Evolutionary conservation across 2,113 vertebrate species (phyloP), one percentile per base, ranked within the genome.

Genomic region (Erythrocercus mccallii): DNA sequence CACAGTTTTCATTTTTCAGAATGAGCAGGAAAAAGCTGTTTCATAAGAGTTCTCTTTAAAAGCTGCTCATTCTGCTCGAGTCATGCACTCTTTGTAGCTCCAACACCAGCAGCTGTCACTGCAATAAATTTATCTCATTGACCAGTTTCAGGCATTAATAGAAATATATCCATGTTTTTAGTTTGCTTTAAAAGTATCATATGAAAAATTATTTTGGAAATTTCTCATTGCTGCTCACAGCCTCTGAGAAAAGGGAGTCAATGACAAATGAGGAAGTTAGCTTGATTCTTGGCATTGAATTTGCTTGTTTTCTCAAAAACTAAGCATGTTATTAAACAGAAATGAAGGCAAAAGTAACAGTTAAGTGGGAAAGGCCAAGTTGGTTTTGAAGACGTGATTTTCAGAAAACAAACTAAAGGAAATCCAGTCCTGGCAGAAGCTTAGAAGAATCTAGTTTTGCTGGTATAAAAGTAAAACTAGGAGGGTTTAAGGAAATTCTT

Each of bases 351-450:
- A 79, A 44, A 76, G 48, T 79, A 93, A 79, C 44, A 31, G 94
- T 82, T 92, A 88, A 94, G 30, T 70, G 42, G 66, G 33, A 86
- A 90, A 73, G 38, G 80, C 82, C 30, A 56, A 92, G 56, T 22
- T 86, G 68, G 10, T 93, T 93, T 66, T 93, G 54, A 93, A 81
- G 42, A 18, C 92, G 72, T 88, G 82, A 93, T 90, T 90, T 93
- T 93, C 86, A 86, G 56, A 94, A 95, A 92, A 92, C 89, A 93
- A 93, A 88, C 92, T 88, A 64, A 86, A 83, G 64, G 68, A 95
- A 96, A 92, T 95, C 68, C 72, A 96, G 50, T 83, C 24, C 76
- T 95, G 91, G 71, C 94, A 93, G 56, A 94, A 70, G 24, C 68
- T 42, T 90, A 89, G 50, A 80, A 86, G 30, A 86, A 96, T 42